Conservation (phyloP, 2,888 invertebrate species). For the Orthosia cruda region DNA sequence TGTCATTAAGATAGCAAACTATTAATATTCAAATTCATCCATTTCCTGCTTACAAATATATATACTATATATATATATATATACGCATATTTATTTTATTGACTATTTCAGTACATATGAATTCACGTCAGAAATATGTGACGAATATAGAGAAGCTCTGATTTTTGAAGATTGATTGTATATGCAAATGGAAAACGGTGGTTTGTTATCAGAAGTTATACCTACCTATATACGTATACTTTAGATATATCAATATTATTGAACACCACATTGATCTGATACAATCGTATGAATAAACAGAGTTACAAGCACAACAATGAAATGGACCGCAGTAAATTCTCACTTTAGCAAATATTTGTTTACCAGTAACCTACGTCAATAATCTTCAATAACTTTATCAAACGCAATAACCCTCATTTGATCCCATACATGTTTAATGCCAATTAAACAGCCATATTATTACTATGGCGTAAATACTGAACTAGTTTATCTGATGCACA, state of each 20-base stretch:
- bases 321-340: too few species aligned
- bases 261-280: not conserved
- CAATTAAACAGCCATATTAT: conserved; percentile 18
- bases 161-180: too few species aligned
- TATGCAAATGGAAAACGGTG: not conserved
- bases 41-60: not conserved
- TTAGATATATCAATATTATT: not conserved
- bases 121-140: not conserved
- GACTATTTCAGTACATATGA: not conserved
- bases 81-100: not conserved
- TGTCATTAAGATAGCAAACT: conserved; percentile 3
- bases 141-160: not conserved
- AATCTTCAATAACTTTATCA: conserved; percentile 17
- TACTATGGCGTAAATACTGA: conserved; percentile 27
- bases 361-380: conserved; percentile 12
- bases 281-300: not conserved
- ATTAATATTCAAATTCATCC: not conserved
- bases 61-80: not conserved
- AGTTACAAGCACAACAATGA: not conserved
- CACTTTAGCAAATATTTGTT: conserved; percentile 3
- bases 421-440: not conserved
- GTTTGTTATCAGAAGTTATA: conserved; percentile 3
- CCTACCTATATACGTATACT: not conserved
- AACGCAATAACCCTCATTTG: conserved; percentile 8
- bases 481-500: conserved; percentile 36